These are phyloP conservation scores for Procambarus virginalis DNA, from an alignment of 1,140 invertebrate genomes.

Conservation along the genomic window DNA sequence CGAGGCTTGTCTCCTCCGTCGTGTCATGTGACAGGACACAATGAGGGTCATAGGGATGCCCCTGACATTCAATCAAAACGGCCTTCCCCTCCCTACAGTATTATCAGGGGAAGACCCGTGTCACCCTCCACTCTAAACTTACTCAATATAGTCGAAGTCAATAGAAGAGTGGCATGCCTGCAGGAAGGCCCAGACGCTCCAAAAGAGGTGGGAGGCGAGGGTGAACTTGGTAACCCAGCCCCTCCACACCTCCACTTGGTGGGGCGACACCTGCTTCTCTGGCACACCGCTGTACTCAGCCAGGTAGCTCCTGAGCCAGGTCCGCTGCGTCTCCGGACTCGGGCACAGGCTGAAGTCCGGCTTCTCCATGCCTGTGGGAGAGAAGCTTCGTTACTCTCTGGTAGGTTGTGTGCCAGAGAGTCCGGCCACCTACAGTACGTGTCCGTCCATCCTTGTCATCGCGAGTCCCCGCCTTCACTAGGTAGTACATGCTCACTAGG, in stretches of 20 bases:
- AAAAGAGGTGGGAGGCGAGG: slow-evolving; percentile 89
- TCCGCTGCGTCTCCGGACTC: slow-evolving; percentile 83
- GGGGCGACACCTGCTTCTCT: slow-evolving; percentile 9
- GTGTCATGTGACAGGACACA: background rate
- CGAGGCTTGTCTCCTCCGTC: too few relatives aligned
- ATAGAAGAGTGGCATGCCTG: slow-evolving; percentile 93
- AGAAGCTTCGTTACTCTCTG: too few relatives aligned
- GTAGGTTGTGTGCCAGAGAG: too few relatives aligned
- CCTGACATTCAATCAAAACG: background rate
- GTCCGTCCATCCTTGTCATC: too few relatives aligned
- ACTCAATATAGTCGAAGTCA: slow-evolving; percentile 95
- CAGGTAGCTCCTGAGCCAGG: slow-evolving; percentile 88
- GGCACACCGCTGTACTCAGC: slow-evolving; percentile 77
- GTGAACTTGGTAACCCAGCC: slow-evolving; percentile 81
- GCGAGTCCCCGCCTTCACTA: too few relatives aligned
- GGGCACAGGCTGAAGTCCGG: slow-evolving; percentile 89
- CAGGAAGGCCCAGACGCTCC: slow-evolving; percentile 94
- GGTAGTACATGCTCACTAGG: too few relatives aligned
- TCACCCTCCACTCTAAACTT: slow-evolving; percentile 73
- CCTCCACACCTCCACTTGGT: slow-evolving; percentile 24
- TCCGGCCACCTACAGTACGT: too few relatives aligned
- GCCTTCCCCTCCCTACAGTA: background rate
- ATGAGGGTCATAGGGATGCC: background rate
- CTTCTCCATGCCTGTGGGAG: slow-evolving; percentile 80
- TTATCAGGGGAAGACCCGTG: too few relatives aligned